Evolutionary conservation across 2,888 invertebrate genomes (phyloP).

Genomic region (Helleia helle): DNA sequence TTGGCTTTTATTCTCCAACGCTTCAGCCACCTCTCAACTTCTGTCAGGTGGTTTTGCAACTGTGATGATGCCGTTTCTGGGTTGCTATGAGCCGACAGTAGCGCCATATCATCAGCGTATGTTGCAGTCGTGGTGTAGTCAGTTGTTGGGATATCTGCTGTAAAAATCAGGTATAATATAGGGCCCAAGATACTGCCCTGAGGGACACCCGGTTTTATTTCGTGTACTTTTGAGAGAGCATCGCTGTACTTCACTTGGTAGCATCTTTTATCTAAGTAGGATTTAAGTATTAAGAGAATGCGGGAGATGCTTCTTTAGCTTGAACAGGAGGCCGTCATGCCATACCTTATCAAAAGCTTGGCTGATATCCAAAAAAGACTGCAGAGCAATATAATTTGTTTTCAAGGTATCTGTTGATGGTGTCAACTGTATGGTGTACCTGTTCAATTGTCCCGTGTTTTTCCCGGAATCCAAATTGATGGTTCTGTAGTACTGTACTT

Average conservation of each 20-base stretch:
- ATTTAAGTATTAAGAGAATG: no score
- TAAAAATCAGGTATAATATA: not conserved
- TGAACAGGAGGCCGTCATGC: no score
- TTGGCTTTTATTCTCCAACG: not conserved
- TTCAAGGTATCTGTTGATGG: no score
- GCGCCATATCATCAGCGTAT: not conserved
- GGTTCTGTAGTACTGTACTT: no score
- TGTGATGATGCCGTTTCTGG: not conserved
- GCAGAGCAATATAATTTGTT: no score
- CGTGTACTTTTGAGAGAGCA: not conserved
- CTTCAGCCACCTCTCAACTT: not conserved
- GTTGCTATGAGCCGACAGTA: not conserved
- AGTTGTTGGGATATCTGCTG: not conserved
- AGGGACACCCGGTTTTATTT: not conserved
- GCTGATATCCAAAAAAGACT: no score
- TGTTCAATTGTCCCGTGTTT: no score
- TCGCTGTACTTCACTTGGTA: not conserved
- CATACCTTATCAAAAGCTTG: no score
- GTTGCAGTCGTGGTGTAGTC: not conserved
- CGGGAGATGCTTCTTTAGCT: no score
- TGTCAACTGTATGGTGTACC: no score
- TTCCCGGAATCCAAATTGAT: no score
- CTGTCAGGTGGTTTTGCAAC: not conserved
- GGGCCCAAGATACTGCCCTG: not conserved
- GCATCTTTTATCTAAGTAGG: no score